These are phyloP conservation scores for Drosophila triauraria DNA, from an alignment of 1,140 invertebrate genomes.

Conservation along the genomic window DNA sequence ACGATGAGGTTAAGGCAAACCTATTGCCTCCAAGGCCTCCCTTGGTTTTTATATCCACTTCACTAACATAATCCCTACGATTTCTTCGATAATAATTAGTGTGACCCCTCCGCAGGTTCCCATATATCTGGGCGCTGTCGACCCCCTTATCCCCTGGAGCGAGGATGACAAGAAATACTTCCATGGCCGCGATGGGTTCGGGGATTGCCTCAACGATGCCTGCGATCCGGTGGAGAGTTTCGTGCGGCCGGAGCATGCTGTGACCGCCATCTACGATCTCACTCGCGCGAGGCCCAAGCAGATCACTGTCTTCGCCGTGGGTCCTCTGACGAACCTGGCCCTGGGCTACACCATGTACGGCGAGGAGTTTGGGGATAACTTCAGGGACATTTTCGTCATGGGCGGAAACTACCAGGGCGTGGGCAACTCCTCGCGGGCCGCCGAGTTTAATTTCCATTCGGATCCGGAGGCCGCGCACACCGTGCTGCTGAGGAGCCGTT, in stretches of 20 bases:
- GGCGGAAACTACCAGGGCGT: constrained; percentile 90
- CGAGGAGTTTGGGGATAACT: constrained; percentile 86
- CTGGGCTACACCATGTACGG: constrained; percentile 89
- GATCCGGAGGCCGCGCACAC: constrained; percentile 93
- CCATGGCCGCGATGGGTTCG: constrained; percentile 89
- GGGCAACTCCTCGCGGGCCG: constrained; percentile 89
- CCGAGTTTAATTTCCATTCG: constrained; percentile 92
- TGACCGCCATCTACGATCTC: constrained; percentile 86
- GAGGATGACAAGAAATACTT: constrained; percentile 64
- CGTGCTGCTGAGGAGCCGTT: constrained; percentile 86
- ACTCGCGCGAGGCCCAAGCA: constrained; percentile 84
- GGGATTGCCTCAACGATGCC: constrained; percentile 85
- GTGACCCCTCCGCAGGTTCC: constrained; percentile 86
- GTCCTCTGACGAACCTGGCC: constrained; percentile 92
- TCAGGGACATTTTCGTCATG: constrained; percentile 90
- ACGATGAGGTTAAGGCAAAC: too few relatives aligned
- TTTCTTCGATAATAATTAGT: neutral
- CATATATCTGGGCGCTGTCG: constrained; percentile 87
- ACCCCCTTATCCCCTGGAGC: constrained; percentile 85
- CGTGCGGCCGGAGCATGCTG: constrained; percentile 67
- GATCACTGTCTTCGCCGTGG: constrained; percentile 88
- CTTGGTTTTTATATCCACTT: too few relatives aligned
- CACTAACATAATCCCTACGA: too few relatives aligned
- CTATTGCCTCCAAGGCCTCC: too few relatives aligned
- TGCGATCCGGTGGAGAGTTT: constrained; percentile 38